Evolutionary conservation across 2,888 invertebrate species (phyloP).

Genomic region (Harpagoxenus sublaevis): DNA sequence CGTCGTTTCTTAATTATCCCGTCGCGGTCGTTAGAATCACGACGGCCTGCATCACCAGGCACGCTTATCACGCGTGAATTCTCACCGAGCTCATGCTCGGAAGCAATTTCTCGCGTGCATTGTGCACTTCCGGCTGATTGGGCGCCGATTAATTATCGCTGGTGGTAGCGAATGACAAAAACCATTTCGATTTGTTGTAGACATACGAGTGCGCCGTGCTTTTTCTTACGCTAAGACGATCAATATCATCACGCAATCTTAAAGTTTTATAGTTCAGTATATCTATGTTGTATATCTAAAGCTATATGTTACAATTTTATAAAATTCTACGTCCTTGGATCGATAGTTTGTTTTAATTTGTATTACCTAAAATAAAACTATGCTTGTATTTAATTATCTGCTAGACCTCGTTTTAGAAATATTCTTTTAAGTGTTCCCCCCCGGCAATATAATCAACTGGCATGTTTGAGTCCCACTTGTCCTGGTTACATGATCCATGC

Average conservation of each 20-base stretch:
- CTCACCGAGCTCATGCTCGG: constrained; percentile 53
- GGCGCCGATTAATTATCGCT: constrained; percentile 40
- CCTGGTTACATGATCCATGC: not conserved
- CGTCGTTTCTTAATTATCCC: constrained; percentile 75
- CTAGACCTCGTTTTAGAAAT: not conserved
- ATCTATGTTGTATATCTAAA: not conserved
- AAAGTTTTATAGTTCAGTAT: not conserved
- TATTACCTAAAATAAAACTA: not conserved
- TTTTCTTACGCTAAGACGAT: not conserved
- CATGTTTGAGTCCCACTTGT: not conserved
- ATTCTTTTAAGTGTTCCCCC: not conserved
- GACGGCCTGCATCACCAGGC: constrained; percentile 43
- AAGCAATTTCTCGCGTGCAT: constrained; percentile 62
- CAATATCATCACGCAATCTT: not conserved
- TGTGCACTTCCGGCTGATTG: constrained; percentile 62
- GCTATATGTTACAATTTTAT: not conserved
- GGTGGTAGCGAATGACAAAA: not conserved
- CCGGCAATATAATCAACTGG: not conserved
- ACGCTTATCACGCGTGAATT: constrained; percentile 55
- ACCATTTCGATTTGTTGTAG: not conserved
- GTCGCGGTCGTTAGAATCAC: constrained; percentile 57
- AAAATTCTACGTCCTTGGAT: not conserved
- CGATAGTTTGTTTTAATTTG: not conserved
- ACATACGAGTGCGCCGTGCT: not conserved
- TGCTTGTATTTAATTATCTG: not conserved